Evolutionary conservation across 2,797 vertebrate species (phyloP).

Genomic region (Pseudochirops cupreus): DNA sequence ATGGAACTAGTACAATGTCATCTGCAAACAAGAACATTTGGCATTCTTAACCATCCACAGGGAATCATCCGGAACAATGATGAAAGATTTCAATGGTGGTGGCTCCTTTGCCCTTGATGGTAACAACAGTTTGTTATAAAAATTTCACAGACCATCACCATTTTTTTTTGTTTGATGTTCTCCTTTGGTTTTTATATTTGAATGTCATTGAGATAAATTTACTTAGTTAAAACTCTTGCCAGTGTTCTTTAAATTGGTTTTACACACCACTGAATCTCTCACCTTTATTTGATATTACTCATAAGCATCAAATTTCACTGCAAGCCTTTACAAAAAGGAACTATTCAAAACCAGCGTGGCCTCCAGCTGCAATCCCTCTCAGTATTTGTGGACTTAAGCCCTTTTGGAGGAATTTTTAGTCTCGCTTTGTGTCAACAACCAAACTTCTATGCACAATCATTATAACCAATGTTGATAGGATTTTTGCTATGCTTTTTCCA

Average conservation of each 20-base stretch:
- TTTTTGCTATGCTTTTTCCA: not conserved
- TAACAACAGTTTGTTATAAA: not conserved
- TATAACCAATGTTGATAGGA: not conserved
- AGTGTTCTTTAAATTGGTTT: not conserved
- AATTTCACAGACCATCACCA: not conserved
- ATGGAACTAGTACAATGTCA: not conserved
- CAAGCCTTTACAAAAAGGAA: no score
- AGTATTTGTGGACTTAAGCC: not conserved
- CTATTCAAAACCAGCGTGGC: not conserved
- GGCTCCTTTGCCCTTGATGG: not conserved
- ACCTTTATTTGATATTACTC: not conserved
- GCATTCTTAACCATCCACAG: not conserved
- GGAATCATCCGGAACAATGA: not conserved
- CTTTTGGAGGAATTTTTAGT: not conserved
- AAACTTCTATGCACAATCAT: not conserved
- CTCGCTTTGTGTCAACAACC: not conserved
- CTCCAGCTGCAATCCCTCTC: not conserved
- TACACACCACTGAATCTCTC: not conserved
- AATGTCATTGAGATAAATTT: not conserved
- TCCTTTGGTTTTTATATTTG: not conserved
- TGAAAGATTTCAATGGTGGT: not conserved
- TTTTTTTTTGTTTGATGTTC: not conserved
- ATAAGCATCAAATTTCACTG: not conserved
- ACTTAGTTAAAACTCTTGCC: not conserved
- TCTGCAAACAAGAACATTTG: not conserved